Conservation (phyloP, 2,797 vertebrate genomes). For the Sciaenops ocellatus region DNA sequence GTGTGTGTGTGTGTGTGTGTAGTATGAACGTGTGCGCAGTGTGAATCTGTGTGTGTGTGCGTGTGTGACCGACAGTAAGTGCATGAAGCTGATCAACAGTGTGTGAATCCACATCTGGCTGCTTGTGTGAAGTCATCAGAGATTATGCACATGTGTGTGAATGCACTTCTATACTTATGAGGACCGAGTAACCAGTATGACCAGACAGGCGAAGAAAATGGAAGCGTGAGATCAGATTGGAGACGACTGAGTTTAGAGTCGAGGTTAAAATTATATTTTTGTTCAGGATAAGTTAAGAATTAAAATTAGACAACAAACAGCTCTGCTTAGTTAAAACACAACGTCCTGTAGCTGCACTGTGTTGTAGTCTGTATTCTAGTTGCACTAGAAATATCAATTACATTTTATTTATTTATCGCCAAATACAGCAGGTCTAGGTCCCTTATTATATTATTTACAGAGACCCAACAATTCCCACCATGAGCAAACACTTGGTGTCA, state of each 20-base stretch:
- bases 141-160: slow-evolving; percentile 8
- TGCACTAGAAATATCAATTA: not conserved
- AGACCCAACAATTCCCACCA: too few species aligned
- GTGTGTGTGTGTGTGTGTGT: slow-evolving; percentile 8
- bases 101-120: slow-evolving; percentile 60
- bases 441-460: too few species aligned
- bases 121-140: slow-evolving; percentile 51
- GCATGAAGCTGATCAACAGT: slow-evolving; percentile 50
- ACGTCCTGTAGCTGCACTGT: not conserved
- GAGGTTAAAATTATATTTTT: not conserved
- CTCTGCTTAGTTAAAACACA: slow-evolving; percentile 2
- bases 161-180: slow-evolving; percentile 22
- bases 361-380: not conserved
- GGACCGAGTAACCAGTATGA: not conserved
- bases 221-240: not conserved
- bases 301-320: slow-evolving; percentile 12
- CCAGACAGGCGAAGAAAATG: not conserved
- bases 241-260: not conserved
- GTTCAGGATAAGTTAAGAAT: slow-evolving; percentile 5
- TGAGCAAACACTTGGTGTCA: too few species aligned
- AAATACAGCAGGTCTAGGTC: too few species aligned
- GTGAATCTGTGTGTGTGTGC: not conserved
- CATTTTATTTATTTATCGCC: too few species aligned
- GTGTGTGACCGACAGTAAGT: slow-evolving; percentile 18
- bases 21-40: not conserved